Conservation (phyloP, 1,140 invertebrate genomes). For the Akabosia matsudoensis region DNA sequence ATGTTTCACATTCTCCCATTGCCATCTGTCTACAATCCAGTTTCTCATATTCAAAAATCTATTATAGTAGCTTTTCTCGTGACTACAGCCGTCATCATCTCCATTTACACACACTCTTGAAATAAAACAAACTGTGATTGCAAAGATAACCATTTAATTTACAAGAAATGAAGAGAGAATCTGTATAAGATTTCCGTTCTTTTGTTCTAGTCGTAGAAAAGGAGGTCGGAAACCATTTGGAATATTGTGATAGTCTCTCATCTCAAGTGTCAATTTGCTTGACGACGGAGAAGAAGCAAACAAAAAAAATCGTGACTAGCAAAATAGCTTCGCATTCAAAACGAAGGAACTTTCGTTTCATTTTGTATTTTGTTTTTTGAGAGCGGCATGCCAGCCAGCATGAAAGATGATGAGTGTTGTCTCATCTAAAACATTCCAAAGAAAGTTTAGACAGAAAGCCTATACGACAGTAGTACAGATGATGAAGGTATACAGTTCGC, state of each 20-base stretch:
- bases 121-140: background rate
- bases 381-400: no score
- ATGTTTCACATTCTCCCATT: background rate
- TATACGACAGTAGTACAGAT: no score
- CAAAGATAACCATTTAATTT: conserved; percentile 6
- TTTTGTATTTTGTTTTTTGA: no score
- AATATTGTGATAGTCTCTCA: background rate
- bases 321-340: background rate
- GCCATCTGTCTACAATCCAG: background rate
- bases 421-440: no score
- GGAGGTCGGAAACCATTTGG: background rate
- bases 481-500: no score
- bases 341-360: background rate
- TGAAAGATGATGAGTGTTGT: no score
- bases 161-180: background rate
- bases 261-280: background rate
- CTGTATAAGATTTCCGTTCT: background rate
- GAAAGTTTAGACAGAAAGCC: no score
- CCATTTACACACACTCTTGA: background rate
- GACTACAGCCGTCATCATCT: background rate
- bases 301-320: background rate
- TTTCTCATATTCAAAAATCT: background rate
- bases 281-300: background rate
- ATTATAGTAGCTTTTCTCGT: background rate
- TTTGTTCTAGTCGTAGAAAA: background rate